phyloP scores from a whole-genome alignment of 2,113 vertebrate genomes.

The Oceanites oceanicus region DNA sequence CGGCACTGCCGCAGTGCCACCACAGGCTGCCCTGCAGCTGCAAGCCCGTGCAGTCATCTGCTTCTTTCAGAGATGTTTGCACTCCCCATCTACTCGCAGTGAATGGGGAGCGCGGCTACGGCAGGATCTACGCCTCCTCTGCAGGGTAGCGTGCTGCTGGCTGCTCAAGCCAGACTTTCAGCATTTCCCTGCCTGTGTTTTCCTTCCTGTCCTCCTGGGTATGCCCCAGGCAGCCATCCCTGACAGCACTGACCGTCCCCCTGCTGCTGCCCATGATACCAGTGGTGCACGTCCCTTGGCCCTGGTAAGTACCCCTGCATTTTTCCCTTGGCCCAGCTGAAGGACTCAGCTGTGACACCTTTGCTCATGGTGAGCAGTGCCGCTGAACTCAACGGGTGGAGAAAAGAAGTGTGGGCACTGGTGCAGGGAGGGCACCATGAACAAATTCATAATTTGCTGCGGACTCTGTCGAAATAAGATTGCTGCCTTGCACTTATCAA shows the following conservation, averaged over 20 bases:
- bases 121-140: not conserved
- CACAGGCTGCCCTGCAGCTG: not conserved
- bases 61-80: not conserved
- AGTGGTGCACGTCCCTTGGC: not conserved
- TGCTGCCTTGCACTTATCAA: not conserved
- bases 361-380: not conserved
- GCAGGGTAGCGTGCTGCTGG: accelerated
- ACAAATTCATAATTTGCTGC: not conserved
- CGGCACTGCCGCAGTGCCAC: not conserved
- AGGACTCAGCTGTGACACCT: not conserved
- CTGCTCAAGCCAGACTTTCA: not conserved
- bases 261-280: not conserved
- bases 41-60: not conserved
- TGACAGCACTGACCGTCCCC: not conserved
- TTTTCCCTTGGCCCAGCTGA: not conserved
- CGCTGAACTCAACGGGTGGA: not conserved
- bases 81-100: not conserved
- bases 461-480: not conserved
- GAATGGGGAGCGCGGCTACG: not conserved
- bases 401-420: not conserved
- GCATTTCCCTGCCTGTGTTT: not conserved
- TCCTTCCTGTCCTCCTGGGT: not conserved
- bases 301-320: not conserved
- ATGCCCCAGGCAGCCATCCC: not conserved
- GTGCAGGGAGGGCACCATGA: accelerated